A percentile compares a stretch with the other conserved stretches of the same genome.
phyloP scores from a whole-genome alignment of 2,888 invertebrate genomes.

The Heliconius aoede region DNA sequence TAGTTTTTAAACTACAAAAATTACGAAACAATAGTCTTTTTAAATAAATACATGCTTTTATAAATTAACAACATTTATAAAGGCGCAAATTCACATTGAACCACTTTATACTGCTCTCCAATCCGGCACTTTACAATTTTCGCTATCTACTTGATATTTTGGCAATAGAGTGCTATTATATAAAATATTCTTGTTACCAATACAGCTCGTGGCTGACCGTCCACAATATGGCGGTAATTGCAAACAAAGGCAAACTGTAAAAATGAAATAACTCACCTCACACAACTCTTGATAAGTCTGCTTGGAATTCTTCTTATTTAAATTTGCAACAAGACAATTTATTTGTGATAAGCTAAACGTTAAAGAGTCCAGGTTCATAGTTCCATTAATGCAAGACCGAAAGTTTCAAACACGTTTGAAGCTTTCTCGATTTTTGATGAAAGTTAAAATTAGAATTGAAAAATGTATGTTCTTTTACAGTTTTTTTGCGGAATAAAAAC shows the following conservation, averaged over 20 bases:
- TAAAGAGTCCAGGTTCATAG: constrained; percentile 99
- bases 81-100: constrained; percentile 37
- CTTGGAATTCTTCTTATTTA: constrained; percentile 97
- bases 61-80: constrained; percentile 12
- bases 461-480: constrained; percentile 73
- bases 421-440: constrained; percentile 93
- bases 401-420: constrained; percentile 97
- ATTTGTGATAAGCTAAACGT: constrained; percentile 99
- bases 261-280: constrained; percentile 88
- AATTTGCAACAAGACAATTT: constrained; percentile 97
- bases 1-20: background rate
- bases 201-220: constrained; percentile 60
- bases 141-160: constrained; percentile 50
- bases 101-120: constrained; percentile 41
- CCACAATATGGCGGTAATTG: constrained; percentile 79
- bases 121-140: constrained; percentile 28
- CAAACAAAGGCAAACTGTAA: constrained; percentile 68
- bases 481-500: constrained; percentile 75
- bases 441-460: too few species aligned
- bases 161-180: constrained; percentile 47
- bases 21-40: background rate
- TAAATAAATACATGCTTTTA: background rate
- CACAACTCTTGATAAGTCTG: constrained; percentile 94
- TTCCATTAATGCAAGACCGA: constrained; percentile 96
- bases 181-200: constrained; percentile 47